Percentiles rank a stretch among this genome's conserved stretches.
Conservation (phyloP, 1,140 invertebrate genomes). For the Papilio dardanus region DNA sequence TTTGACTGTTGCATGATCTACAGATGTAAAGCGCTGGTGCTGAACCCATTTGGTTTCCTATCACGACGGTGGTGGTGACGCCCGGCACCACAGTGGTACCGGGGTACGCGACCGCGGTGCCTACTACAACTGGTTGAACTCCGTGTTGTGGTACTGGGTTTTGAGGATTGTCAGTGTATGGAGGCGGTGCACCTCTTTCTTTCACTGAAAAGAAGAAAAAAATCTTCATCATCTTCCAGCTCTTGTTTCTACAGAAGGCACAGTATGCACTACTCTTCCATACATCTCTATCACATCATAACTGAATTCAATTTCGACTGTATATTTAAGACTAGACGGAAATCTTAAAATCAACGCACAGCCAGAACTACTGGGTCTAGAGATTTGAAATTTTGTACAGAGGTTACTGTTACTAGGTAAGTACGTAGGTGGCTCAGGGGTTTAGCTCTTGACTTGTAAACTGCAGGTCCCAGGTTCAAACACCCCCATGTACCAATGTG, state of each 20-base stretch:
- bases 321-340: background rate
- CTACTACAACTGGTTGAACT: conserved; percentile 10
- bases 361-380: no score
- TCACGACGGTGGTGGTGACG: conserved; percentile 38
- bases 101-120: background rate
- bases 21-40: conserved; percentile 74
- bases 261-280: background rate
- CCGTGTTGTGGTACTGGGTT: background rate
- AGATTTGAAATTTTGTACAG: no score
- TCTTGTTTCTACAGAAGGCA: background rate
- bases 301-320: no score
- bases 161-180: background rate
- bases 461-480: no score
- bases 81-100: background rate
- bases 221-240: background rate
- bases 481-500: no score
- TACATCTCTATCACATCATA: no score
- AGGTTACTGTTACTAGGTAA: no score
- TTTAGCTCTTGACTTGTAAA: no score
- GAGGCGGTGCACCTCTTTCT: conserved; percentile 20
- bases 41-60: conserved; percentile 67
- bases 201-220: conserved; percentile 15
- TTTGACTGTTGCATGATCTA: conserved; percentile 79
- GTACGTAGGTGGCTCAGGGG: no score
- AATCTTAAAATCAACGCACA: no score